A percentile compares a stretch with the other conserved stretches of the same genome.
phyloP scores from a whole-genome alignment of 2,797 vertebrate genomes.

The Harpagifer antarcticus region DNA sequence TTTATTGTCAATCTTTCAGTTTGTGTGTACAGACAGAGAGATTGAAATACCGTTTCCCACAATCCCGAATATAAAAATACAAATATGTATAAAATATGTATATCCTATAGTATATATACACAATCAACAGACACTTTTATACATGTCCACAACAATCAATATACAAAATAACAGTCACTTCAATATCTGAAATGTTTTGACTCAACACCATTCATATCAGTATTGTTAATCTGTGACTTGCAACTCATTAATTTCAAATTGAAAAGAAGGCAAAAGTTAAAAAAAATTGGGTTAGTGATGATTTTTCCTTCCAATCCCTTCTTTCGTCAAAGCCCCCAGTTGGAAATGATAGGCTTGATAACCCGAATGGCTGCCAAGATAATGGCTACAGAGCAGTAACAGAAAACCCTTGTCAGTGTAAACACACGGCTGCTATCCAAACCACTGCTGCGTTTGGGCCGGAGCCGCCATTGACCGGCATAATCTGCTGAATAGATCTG shows the following conservation, averaged over 20 bases:
- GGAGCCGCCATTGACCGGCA: slow-evolving; percentile 82
- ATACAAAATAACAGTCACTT: too few species aligned
- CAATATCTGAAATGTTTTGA: not conserved
- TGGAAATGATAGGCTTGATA: slow-evolving; percentile 69
- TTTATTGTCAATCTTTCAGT: too few species aligned
- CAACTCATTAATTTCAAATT: slow-evolving; percentile 7
- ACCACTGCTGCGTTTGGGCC: slow-evolving; percentile 75
- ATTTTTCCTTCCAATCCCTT: slow-evolving; percentile 32
- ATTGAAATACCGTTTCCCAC: too few species aligned
- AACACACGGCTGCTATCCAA: slow-evolving; percentile 81
- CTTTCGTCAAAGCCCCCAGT: slow-evolving; percentile 42
- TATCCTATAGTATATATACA: too few species aligned
- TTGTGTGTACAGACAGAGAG: too few species aligned
- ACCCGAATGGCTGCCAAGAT: slow-evolving; percentile 53
- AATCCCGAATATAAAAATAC: too few species aligned
- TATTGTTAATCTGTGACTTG: not conserved
- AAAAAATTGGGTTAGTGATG: not conserved
- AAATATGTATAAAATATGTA: too few species aligned
- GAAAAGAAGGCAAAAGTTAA: slow-evolving; percentile 6
- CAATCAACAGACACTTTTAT: too few species aligned
- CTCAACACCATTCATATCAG: not conserved
- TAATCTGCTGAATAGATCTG: slow-evolving; percentile 87
- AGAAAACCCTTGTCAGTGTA: slow-evolving; percentile 84
- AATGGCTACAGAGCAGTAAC: slow-evolving; percentile 81
- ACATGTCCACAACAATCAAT: too few species aligned